Evolutionary conservation across 2,113 vertebrate species (phyloP).

Genomic region (Takifugu flavidus): DNA sequence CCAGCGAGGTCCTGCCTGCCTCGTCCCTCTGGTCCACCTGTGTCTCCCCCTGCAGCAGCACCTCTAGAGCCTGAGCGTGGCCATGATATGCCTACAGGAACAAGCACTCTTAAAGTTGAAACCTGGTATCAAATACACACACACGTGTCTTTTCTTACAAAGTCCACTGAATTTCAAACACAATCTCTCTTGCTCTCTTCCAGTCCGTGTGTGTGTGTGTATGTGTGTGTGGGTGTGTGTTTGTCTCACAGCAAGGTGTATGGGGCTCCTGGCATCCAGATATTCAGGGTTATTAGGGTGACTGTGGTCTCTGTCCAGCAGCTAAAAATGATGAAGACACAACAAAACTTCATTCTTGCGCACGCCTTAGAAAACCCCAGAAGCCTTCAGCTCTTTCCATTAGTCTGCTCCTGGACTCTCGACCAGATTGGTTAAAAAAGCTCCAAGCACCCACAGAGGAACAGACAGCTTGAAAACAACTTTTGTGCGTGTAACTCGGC

Average conservation of each 20-base stretch:
- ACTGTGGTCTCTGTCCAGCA: slow-evolving; percentile 84
- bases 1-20: slow-evolving; percentile 86
- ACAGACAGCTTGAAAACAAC: background rate
- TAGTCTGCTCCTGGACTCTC: too few species aligned
- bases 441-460: background rate
- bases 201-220: too few species aligned
- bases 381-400: too few species aligned
- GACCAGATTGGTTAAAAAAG: background rate
- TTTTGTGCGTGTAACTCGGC: too few species aligned
- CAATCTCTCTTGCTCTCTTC: too few species aligned
- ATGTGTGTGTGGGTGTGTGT: too few species aligned
- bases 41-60: slow-evolving; percentile 83
- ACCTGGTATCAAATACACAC: too few species aligned
- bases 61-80: slow-evolving; percentile 91
- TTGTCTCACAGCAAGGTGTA: slow-evolving; percentile 90
- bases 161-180: too few species aligned
- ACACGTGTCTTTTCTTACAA: too few species aligned
- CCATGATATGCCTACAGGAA: slow-evolving; percentile 88
- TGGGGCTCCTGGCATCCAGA: slow-evolving; percentile 82
- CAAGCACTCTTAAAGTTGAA: background rate
- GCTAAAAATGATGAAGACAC: slow-evolving; percentile 68
- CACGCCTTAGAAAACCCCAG: too few species aligned
- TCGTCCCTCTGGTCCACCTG: slow-evolving; percentile 91
- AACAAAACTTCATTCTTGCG: background rate
- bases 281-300: slow-evolving; percentile 80